phyloP scores from a whole-genome alignment of 2,113 vertebrate genomes.

The Tylochromis polylepis region DNA sequence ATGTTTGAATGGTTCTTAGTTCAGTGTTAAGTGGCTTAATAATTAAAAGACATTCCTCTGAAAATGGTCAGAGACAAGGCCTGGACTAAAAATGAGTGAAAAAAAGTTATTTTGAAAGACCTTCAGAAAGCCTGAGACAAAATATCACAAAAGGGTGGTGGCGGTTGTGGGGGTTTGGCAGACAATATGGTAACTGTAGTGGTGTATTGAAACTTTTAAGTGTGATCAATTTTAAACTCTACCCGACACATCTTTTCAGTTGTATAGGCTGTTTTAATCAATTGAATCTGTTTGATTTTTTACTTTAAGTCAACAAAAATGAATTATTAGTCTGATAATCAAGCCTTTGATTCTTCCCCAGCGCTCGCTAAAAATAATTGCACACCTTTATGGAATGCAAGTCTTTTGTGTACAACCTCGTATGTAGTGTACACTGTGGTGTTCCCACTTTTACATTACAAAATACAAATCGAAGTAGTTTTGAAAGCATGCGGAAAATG shows the following conservation, averaged over 20 bases:
- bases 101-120: not conserved
- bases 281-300: not conserved
- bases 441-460: not conserved
- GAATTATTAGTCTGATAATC: not conserved
- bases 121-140: not conserved
- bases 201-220: not conserved
- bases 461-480: not conserved
- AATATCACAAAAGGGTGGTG: not conserved
- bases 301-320: not conserved
- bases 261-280: not conserved
- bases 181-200: not conserved
- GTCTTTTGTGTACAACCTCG: not conserved
- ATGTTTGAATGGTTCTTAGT: not conserved
- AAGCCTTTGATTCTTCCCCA: not conserved
- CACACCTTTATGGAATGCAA: not conserved
- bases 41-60: not conserved
- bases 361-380: not conserved
- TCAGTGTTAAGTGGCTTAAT: not conserved
- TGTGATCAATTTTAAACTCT: not conserved
- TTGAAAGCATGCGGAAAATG: not conserved
- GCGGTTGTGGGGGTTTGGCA: accelerated
- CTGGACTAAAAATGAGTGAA: not conserved
- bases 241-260: not conserved
- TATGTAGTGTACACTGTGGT: not conserved
- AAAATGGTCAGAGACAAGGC: not conserved